Conservation (phyloP, 2,797 vertebrate genomes). For the Pseudomugil tenellus region DNA sequence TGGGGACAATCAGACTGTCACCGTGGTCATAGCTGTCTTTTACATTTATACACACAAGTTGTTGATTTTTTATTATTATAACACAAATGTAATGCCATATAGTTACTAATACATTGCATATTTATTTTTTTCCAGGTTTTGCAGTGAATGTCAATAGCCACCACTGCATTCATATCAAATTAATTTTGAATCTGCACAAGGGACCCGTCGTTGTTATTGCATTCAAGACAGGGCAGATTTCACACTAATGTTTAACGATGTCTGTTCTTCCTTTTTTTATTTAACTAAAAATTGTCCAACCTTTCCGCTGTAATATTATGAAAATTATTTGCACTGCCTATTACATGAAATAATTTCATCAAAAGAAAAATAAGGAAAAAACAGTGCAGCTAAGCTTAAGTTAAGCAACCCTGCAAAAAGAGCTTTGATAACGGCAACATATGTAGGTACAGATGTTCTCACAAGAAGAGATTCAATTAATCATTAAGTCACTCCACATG, state of each 20-base stretch:
- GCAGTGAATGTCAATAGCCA: background rate
- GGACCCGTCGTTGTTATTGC: background rate
- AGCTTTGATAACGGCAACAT: slow-evolving; percentile 61
- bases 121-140: background rate
- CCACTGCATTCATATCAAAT: background rate
- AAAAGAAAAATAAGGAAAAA: slow-evolving; percentile 2
- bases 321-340: no score
- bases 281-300: slow-evolving; percentile 10
- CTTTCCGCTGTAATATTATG: slow-evolving; percentile 2
- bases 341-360: no score
- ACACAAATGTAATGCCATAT: background rate
- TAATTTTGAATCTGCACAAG: background rate
- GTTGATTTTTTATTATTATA: no score
- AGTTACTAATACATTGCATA: slow-evolving; percentile 1
- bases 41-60: background rate
- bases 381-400: slow-evolving; percentile 25
- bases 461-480: slow-evolving; percentile 66
- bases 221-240: background rate
- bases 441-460: slow-evolving; percentile 74
- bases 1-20: slow-evolving; percentile 3
- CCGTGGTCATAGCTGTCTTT: background rate
- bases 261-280: background rate
- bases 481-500: slow-evolving; percentile 66
- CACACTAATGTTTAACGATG: no score
- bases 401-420: slow-evolving; percentile 37